Conservation (phyloP, 23 tunicate species). For the Styela clava region DNA sequence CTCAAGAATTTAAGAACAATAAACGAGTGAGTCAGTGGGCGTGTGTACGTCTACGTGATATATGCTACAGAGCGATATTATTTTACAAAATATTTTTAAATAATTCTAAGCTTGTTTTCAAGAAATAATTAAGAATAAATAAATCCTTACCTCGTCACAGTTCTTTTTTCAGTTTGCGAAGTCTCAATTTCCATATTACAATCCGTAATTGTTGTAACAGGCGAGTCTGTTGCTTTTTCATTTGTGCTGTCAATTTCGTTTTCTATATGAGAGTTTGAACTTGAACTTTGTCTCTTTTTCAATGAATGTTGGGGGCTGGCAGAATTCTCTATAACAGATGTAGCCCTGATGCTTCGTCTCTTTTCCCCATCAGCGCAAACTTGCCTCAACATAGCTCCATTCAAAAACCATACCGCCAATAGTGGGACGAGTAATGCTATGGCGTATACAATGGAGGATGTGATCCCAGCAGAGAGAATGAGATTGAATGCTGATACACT, state of each 20-base stretch:
- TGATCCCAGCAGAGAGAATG: slow-evolving; percentile 40
- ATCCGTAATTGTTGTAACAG: not conserved
- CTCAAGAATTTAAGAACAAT: no score
- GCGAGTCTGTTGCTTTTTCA: not conserved
- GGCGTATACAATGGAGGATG: slow-evolving; percentile 43
- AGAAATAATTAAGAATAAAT: no score
- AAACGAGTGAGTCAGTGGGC: no score
- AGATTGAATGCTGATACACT: slow-evolving; percentile 45
- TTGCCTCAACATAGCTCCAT: slow-evolving; percentile 63
- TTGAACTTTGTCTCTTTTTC: not conserved
- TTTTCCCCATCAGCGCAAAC: slow-evolving; percentile 59
- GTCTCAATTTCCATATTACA: not conserved
- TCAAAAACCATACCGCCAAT: slow-evolving; percentile 67
- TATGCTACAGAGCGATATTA: no score
- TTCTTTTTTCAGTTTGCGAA: not conserved
- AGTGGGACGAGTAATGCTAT: slow-evolving; percentile 43
- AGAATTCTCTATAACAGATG: not conserved
- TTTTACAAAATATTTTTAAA: no score
- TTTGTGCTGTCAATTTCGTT: not conserved
- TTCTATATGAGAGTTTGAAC: not conserved
- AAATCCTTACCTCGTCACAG: not conserved
- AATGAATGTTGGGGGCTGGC: not conserved
- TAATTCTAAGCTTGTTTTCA: no score
- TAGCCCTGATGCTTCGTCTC: slow-evolving; percentile 36
- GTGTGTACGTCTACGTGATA: no score